These are phyloP conservation scores for Heliconius ismenius DNA, from an alignment of 2,888 invertebrate species.

Conservation along the genomic window DNA sequence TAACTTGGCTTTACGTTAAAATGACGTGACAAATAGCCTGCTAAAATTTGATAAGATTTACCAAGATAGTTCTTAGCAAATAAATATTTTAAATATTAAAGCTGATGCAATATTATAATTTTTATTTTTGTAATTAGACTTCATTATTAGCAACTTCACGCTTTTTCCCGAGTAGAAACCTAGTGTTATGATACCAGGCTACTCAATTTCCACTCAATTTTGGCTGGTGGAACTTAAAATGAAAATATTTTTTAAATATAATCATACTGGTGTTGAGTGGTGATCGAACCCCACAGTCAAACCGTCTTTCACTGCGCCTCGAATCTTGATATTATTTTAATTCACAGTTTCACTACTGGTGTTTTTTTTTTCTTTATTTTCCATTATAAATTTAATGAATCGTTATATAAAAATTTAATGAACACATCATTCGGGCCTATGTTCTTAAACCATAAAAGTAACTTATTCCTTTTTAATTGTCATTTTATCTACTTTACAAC, in stretches of 20 bases:
- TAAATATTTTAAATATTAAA: not conserved
- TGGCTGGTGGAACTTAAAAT: too few relatives aligned
- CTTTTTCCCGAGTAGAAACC: too few relatives aligned
- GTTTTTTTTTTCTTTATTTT: not conserved
- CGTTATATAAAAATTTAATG: conserved; percentile 10
- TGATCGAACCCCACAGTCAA: too few relatives aligned
- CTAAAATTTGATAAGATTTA: conserved; percentile 25
- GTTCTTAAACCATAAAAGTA: conserved; percentile 19
- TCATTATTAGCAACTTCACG: too few relatives aligned
- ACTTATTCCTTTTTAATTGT: conserved; percentile 35
- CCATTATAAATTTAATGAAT: not conserved
- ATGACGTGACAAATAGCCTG: conserved; percentile 23
- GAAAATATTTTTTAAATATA: too few relatives aligned
- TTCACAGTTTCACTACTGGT: not conserved
- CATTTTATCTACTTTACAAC: conserved; percentile 33
- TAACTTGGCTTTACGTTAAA: not conserved
- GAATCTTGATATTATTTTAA: not conserved
- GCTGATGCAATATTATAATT: not conserved
- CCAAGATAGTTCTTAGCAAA: conserved; percentile 12
- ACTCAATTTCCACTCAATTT: too few relatives aligned
- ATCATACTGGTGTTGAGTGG: too few relatives aligned
- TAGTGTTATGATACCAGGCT: too few relatives aligned
- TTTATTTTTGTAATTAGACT: not conserved
- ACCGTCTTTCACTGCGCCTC: too few relatives aligned
- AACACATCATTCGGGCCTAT: conserved; percentile 11